These are phyloP conservation scores for Glandiceps talaboti DNA, from an alignment of 53 echinoderm and acorn worm genomes.

Conservation along the genomic window DNA sequence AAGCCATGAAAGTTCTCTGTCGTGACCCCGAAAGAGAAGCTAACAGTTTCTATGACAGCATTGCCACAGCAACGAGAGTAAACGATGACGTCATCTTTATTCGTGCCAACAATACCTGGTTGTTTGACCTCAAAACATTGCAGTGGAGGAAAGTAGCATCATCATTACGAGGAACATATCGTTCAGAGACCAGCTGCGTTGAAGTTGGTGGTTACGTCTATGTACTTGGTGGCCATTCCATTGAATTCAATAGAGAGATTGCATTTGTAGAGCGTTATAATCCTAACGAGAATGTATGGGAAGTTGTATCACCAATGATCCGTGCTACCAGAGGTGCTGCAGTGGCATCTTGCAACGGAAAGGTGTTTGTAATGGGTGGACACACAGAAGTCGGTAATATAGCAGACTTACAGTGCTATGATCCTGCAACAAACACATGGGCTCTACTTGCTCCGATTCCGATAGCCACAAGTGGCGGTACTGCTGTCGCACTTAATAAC, in stretches of 20 bases:
- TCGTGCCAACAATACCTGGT: neutral
- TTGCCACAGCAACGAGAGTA: neutral
- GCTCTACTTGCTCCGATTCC: neutral
- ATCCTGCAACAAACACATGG: neutral
- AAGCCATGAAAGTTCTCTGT: neutral
- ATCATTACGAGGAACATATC: neutral
- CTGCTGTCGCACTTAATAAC: neutral
- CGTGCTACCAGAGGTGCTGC: neutral
- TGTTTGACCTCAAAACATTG: neutral
- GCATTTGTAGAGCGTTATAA: neutral
- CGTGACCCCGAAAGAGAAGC: neutral
- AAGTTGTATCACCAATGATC: neutral
- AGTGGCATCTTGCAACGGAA: neutral
- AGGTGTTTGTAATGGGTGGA: neutral
- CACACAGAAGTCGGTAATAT: neutral
- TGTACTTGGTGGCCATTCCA: neutral
- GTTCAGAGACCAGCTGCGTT: neutral
- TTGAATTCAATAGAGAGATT: neutral
- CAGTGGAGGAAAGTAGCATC: neutral
- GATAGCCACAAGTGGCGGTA: neutral
- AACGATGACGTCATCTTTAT: neutral
- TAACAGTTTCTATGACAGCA: neutral
- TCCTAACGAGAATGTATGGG: neutral
- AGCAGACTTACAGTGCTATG: neutral
- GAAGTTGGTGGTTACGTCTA: neutral